These are phyloP conservation scores for Nestor notabilis DNA, from an alignment of 2,113 vertebrate species.

Conservation along the genomic window DNA sequence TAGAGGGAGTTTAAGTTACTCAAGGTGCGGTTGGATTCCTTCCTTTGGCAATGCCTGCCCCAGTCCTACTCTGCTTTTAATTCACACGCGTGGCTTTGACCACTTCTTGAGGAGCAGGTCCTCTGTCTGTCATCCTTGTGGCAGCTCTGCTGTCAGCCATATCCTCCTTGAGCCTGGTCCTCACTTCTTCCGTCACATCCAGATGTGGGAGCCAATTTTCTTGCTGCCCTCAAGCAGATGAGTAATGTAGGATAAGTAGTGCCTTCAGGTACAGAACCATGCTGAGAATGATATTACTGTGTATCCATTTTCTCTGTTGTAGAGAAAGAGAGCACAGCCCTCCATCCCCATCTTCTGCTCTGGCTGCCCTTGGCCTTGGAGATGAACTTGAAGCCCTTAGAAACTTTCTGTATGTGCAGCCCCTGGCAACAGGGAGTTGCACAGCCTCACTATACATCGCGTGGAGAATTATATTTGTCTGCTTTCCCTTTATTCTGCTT, in stretches of 20 bases:
- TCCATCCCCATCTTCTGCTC: background rate
- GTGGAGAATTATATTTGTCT: background rate
- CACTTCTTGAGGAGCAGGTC: background rate
- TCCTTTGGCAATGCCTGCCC: background rate
- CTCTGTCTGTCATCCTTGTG: background rate
- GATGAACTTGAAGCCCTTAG: background rate
- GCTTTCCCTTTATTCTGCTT: background rate
- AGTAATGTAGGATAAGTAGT: background rate
- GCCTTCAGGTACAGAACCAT: background rate
- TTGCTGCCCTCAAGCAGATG: background rate
- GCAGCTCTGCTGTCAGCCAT: background rate
- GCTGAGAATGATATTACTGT: background rate
- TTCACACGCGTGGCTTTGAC: background rate
- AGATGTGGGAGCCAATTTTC: background rate
- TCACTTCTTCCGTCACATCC: background rate
- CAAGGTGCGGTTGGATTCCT: background rate
- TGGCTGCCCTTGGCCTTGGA: background rate
- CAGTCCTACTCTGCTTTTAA: background rate
- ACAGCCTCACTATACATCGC: accelerated
- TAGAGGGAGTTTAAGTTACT: background rate
- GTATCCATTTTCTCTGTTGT: background rate
- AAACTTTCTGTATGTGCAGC: background rate
- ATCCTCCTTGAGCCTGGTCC: background rate
- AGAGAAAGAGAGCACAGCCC: background rate
- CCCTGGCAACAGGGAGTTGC: background rate